A percentile compares a stretch with the other conserved stretches of the same genome.
Conservation (phyloP, 2,888 invertebrate species). For the Anthophora plumipes region DNA sequence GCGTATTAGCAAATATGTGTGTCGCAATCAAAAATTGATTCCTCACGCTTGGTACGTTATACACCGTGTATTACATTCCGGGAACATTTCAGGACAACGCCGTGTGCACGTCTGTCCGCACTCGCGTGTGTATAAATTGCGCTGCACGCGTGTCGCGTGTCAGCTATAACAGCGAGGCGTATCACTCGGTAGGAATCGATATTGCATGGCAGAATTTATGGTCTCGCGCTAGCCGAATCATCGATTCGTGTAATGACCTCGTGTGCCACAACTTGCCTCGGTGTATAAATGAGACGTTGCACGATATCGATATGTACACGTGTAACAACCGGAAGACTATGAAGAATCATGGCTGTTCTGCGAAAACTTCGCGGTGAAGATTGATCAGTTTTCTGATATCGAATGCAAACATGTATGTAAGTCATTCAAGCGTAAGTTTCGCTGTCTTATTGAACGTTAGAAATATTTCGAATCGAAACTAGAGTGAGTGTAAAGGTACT, state of each 20-base stretch:
- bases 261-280: constrained; percentile 43
- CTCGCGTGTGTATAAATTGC: constrained; percentile 10
- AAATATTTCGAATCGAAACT: too few species aligned
- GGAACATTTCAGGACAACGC: constrained; percentile 19
- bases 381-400: not conserved
- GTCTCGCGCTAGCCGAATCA: constrained; percentile 72
- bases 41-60: not conserved
- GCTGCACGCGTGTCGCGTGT: constrained; percentile 6
- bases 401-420: not conserved
- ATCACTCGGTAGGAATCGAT: constrained; percentile 59
- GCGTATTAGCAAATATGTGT: constrained; percentile 1
- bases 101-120: not conserved
- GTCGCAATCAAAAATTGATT: constrained; percentile 16
- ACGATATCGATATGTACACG: constrained; percentile 31
- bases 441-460: too few species aligned
- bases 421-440: too few species aligned
- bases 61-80: not conserved
- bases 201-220: constrained; percentile 70
- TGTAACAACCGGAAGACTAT: constrained; percentile 12
- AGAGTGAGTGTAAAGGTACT: too few species aligned
- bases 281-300: constrained; percentile 45
- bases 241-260: constrained; percentile 76
- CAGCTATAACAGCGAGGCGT: constrained; percentile 27
- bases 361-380: not conserved
- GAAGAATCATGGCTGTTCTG: not conserved